phyloP scores from a whole-genome alignment of 2,888 invertebrate genomes.

The Drosophila ustulata region DNA sequence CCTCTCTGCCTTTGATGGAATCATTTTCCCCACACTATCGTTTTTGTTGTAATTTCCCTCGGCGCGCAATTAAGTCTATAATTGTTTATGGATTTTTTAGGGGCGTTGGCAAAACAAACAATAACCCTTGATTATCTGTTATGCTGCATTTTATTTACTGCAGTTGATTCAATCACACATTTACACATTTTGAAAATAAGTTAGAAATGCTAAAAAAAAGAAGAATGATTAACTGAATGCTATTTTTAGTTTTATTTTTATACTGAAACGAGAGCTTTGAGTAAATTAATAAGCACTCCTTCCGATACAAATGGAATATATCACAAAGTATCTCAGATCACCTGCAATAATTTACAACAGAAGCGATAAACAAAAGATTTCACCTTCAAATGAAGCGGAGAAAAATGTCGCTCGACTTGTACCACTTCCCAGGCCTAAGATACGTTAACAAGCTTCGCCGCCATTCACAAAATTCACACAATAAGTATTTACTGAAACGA shows the following conservation, averaged over 20 bases:
- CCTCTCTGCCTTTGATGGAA: conserved; percentile 37
- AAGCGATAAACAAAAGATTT: conserved; percentile 35
- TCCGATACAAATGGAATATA: background rate
- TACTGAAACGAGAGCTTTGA: no score
- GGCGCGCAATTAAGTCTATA: conserved; percentile 31
- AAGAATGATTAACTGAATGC: background rate
- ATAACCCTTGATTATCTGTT: conserved; percentile 30
- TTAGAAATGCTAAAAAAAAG: no score
- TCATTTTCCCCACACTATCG: conserved; percentile 4
- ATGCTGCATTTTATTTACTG: background rate
- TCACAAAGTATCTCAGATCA: conserved; percentile 3
- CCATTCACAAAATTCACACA: conserved; percentile 58
- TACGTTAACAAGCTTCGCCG: conserved; percentile 18
- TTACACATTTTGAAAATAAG: no score
- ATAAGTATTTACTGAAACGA: conserved; percentile 56
- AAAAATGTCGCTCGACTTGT: conserved; percentile 52
- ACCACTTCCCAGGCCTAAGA: conserved; percentile 47
- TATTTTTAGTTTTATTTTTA: no score
- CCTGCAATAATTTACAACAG: conserved; percentile 7
- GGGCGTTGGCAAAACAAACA: conserved; percentile 21
- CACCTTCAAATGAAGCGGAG: conserved; percentile 39
- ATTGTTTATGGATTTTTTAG: conserved; percentile 28
- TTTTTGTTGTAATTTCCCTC: conserved; percentile 22
- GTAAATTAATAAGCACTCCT: background rate
- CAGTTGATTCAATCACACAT: conserved; percentile 2